Evolutionary conservation across 2,797 vertebrate species (phyloP), one percentile per base, ranked within the genome.

Genomic region (Gymnothorax javanicus): DNA sequence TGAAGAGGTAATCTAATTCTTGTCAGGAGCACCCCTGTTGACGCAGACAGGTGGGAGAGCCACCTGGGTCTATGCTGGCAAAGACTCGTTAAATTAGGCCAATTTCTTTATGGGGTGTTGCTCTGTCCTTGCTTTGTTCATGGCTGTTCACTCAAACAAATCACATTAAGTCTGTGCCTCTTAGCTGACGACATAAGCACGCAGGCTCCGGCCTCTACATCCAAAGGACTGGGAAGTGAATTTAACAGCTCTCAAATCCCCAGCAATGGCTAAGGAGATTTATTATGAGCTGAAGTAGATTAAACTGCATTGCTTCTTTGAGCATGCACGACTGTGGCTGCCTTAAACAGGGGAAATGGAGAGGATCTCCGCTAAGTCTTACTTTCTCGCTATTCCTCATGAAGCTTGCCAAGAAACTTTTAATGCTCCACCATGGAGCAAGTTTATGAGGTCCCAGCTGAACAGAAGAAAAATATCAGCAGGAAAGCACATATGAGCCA

Each of bases 121-220:
- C 57, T 54, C 43, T 81, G 43, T n/a, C 77, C 52, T 82, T 9
- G 79, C 79, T 57, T 52, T 82, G 79, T 82, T 25, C 79, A 82
- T 3, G 20, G 13, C 73, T 17, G 2, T 15, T 75, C 33, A 75
- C 33, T 75, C 73, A 75, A 43, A 75, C 33, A 75, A 75, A 75
- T 75, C 27, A 4, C 73, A 75, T 50, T 75, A 75, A 75, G 73
- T 33, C 17, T 7, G 33, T 17, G 33, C 13, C 17, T 79, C 75
- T 54, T 9, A 54, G 52, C 75, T 54, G 50, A 56, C 9, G 23
- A 79, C 75, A 54, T 56, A 56, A n/a, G 15, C 17, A 23, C 50
- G 33, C 33, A 54, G 50, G 73, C 73, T 20, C 50, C 54, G 75
- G 50, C 15, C 75, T 79, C 54, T 12, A 9, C 5, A 8, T 23